Evolutionary conservation across 2,113 vertebrate species (phyloP), one percentile per base, ranked within the genome.

Genomic region (Corythornis cristatus): DNA sequence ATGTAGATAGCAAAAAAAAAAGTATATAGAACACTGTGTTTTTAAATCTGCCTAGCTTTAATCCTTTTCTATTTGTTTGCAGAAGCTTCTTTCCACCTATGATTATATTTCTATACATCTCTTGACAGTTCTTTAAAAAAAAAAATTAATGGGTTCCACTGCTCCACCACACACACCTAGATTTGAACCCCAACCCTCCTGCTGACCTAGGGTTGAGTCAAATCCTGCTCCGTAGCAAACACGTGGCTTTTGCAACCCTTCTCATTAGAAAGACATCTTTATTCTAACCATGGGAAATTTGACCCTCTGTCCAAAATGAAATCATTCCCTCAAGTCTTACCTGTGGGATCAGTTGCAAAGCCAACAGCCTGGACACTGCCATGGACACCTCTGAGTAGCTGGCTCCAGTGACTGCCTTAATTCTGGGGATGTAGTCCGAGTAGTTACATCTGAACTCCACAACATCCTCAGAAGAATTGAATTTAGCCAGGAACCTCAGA

Each of bases 281-380:
- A 14, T 37, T 70, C 75, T 61, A n/a, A 46, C 23, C 5, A 8
- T 26, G 21, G 43, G n/a, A 87, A 70, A 81, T 20, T 11, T 76
- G 40, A n/a, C 33, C 33, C 23, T 72, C 11, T 37, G 21, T 57
- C 53, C 31, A 72, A 81, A 92, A 45, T 3, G 21, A 92, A 28
- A 40, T 12, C 43, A 46, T 28, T 83, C 6, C 53, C 48, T 57
- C 58, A 76, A 65, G 94, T 96, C 28, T 93, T 93, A 99, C 99
- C 97, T 98, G 98, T 79, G 98, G 99, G 71, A 99, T 98, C 65
- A 98, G 97, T 29, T 98, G 95, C 91, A 99, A 97, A 79, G 98
- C 98, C 77, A 99, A 84, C 70, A 98, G 94, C 91, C 98, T 97
- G 75, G 98, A 99, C 64, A 99, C 93, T 15, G 98, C 97, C 56